A percentile compares a stretch with the other conserved stretches of the same genome.
Conservation (phyloP, 2,888 invertebrate genomes). For the Lithophane socia region DNA sequence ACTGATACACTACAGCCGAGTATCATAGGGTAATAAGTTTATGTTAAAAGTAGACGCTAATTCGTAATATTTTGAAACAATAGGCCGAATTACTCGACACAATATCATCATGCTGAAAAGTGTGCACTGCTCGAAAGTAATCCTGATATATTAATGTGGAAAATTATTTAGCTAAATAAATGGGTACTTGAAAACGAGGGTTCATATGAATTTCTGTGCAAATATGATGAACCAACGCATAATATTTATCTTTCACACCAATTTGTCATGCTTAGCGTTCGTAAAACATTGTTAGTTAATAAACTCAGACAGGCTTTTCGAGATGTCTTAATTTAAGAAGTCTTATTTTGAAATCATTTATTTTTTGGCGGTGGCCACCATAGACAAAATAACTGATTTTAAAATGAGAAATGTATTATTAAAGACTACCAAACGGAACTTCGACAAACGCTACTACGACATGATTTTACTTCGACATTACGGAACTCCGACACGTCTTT, state of each 20-base stretch:
- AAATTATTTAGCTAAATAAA: slow-evolving; percentile 14
- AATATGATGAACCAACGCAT: slow-evolving; percentile 9
- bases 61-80: background rate
- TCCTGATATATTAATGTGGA: slow-evolving; percentile 19
- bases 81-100: background rate
- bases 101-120: background rate
- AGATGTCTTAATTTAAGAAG: background rate
- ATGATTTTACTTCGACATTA: too few species aligned
- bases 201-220: slow-evolving; percentile 15
- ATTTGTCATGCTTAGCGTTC: slow-evolving; percentile 21
- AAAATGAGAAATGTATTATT: background rate
- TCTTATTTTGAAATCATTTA: too few species aligned
- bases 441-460: too few species aligned
- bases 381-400: background rate
- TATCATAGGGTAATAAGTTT: background rate
- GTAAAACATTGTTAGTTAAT: background rate
- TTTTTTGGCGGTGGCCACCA: too few species aligned
- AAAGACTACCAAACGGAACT: too few species aligned
- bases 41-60: background rate
- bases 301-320: background rate
- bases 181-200: background rate
- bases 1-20: background rate
- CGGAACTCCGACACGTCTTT: too few species aligned
- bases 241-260: slow-evolving; percentile 12
- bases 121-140: slow-evolving; percentile 6